Base-by-base conservation (phyloP, 1,140 invertebrate genomes). In the Matsumurasca onukii region DNA sequence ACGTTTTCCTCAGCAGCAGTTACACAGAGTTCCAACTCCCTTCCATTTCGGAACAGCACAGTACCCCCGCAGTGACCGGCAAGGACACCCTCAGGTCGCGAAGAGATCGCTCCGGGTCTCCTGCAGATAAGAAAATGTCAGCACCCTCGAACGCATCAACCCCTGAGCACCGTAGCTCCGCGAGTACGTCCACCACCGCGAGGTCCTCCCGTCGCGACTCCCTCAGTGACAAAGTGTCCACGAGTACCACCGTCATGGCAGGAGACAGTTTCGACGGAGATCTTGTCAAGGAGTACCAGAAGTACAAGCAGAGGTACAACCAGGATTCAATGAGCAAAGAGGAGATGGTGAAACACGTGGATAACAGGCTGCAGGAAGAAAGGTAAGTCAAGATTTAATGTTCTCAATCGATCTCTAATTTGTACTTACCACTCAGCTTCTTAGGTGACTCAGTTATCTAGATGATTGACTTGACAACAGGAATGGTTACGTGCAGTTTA, bases 251-350 rank as follows among this genome's bases (percentile, higher is more conserved):
- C 13, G 39, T 73, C 2, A 55, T 75, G 2, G 59, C 61, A 13
- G 72, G 73, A 45, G 68, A 66, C 27, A 72, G 71, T 66, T 76
- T 71, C 45, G 75, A 76, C 62, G 84, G 88, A 22, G 88, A 90
- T 74, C 75, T 91, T 24, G 80, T 90, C 27, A 89, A 88, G 70
- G 89, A 91, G 74, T 90, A 88, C 74, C 88, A 90, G 72, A 87
- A 86, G 57, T 86, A 89, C 72, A 89, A 89, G 73, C 87, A 89
- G 71, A 59, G 67, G 48, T 62, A 63, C 24, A 24, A 68, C 24
- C 57, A 68, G 1, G 25, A n/a, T 17, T 17, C 34, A 1, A 9
- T 62, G 9, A 22, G 31, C 39, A 68, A 34, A 63, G 67, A 68
- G 25, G 67, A 68, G 3, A 13, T 29, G n/a, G 20, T 52, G n/a